Percentiles rank a stretch among this genome's conserved stretches.
Conservation (phyloP, 2,888 invertebrate species). For the Athetis lepigone region DNA sequence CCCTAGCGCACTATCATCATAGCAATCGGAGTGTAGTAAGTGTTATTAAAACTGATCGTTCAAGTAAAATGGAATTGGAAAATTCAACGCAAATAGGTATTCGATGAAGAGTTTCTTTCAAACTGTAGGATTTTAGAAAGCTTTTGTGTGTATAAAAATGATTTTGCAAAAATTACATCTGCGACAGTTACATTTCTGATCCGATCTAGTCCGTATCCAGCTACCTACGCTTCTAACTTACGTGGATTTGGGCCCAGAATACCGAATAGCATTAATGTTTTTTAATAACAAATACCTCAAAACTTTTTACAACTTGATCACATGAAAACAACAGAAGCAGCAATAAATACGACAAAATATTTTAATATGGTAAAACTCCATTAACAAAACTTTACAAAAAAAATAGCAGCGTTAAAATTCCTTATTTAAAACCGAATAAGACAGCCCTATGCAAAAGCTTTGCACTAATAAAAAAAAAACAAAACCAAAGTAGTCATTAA, state of each 20-base stretch:
- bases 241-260: too few relatives aligned
- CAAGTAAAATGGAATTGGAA: slow-evolving; percentile 34
- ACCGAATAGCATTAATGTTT: too few relatives aligned
- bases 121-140: too few relatives aligned
- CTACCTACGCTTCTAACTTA: too few relatives aligned
- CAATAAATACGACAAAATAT: not conserved
- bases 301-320: not conserved
- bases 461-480: slow-evolving; percentile 33
- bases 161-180: too few relatives aligned
- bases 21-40: slow-evolving; percentile 13
- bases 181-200: too few relatives aligned
- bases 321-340: not conserved
- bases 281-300: too few relatives aligned
- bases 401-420: slow-evolving; percentile 10
- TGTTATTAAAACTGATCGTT: slow-evolving; percentile 27
- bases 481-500: slow-evolving; percentile 44
- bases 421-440: slow-evolving; percentile 31
- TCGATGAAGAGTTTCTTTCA: not conserved
- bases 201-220: too few relatives aligned
- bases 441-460: slow-evolving; percentile 21
- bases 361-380: not conserved
- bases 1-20: slow-evolving; percentile 9
- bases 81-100: slow-evolving; percentile 16
- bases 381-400: slow-evolving; percentile 21
- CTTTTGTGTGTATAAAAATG: too few relatives aligned